Conservation (phyloP, 2,797 vertebrate species). For the Falco naumanni region DNA sequence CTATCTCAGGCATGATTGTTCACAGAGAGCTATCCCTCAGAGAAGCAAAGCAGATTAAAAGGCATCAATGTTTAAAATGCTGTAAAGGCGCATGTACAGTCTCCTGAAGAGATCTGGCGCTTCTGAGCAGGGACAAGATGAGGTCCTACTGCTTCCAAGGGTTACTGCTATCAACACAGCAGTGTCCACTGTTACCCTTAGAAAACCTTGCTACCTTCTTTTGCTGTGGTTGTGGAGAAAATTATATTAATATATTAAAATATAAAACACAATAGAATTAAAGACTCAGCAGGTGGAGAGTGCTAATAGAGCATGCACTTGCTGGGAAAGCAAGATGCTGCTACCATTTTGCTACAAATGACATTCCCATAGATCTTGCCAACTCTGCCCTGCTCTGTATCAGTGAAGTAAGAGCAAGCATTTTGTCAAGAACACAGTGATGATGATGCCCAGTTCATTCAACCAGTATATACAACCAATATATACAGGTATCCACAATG, state of each 20-base stretch:
- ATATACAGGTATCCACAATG: fast-evolving
- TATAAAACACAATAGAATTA: not conserved
- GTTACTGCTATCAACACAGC: not conserved
- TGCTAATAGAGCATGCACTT: not conserved
- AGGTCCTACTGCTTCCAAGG: not conserved
- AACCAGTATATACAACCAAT: not conserved
- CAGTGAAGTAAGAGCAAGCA: not conserved
- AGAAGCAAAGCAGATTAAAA: not conserved
- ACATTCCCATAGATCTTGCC: not conserved
- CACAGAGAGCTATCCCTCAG: not conserved
- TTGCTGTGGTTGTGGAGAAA: not conserved
- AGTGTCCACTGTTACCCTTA: not conserved
- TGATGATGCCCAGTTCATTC: not conserved
- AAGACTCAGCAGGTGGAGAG: not conserved
- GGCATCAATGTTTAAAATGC: not conserved
- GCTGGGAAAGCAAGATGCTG: not conserved
- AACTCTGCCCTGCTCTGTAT: not conserved
- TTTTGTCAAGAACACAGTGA: not conserved
- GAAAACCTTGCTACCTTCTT: not conserved
- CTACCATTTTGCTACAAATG: not conserved
- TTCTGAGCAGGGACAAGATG: not conserved
- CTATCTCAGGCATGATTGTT: not conserved
- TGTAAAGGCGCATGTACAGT: not conserved
- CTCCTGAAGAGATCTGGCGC: not conserved
- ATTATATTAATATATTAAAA: no score